Evolutionary conservation across 2,888 invertebrate species (phyloP).

Genomic region (Pachymerium ferrugineum): DNA sequence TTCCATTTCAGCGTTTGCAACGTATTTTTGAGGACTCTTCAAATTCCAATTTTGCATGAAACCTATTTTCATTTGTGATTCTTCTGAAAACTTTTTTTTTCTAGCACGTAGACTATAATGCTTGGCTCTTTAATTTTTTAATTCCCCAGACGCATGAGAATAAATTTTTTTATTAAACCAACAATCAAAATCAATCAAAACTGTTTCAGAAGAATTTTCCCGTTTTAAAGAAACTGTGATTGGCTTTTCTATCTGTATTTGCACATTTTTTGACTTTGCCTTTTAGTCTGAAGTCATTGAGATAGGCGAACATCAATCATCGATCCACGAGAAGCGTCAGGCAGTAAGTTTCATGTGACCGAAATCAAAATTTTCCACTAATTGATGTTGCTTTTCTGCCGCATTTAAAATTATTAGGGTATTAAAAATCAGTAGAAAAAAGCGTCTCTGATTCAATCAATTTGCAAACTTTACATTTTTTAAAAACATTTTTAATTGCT

Average conservation of each 20-base stretch:
- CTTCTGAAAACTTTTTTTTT: constrained; percentile 23
- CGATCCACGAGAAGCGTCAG: not conserved
- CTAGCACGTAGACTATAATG: constrained; percentile 14
- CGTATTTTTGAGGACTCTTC: not conserved
- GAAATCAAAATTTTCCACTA: constrained; percentile 11
- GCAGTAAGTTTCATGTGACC: constrained; percentile 17
- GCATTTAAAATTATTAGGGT: not conserved
- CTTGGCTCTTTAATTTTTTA: not conserved
- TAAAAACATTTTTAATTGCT: too few relatives aligned
- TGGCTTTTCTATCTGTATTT: not conserved
- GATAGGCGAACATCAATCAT: not conserved
- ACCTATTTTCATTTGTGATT: not conserved
- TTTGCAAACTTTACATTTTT: too few relatives aligned
- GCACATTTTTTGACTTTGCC: not conserved
- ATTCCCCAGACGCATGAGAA: not conserved
- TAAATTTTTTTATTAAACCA: not conserved
- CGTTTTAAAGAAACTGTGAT: not conserved
- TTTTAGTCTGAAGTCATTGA: not conserved
- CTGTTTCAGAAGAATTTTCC: constrained; percentile 16
- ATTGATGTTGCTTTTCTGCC: not conserved
- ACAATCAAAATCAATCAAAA: too few relatives aligned
- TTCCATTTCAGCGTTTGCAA: not conserved
- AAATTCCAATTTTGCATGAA: constrained; percentile 1
- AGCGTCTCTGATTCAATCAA: too few relatives aligned
- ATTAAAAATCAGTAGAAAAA: too few relatives aligned